These are phyloP conservation scores for crab-eating macaque (Macaca fascicularis) DNA, from an alignment of 2,113 vertebrate genomes.

Conservation along the genomic window DNA sequence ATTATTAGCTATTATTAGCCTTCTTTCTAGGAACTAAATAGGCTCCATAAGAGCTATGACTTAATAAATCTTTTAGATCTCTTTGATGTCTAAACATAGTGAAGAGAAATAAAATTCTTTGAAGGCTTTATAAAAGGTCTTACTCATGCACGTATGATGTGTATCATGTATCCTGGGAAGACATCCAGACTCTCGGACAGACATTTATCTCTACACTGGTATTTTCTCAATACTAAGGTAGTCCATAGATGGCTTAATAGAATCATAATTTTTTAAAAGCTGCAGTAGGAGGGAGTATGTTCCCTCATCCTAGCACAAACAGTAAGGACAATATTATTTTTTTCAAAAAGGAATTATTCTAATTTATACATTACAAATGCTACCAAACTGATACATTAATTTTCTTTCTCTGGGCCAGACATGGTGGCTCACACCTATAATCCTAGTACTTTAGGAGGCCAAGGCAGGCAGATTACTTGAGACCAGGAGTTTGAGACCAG, in stretches of 20 bases:
- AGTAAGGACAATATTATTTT: neutral
- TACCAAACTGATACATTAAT: neutral
- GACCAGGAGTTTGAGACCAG: too few species aligned
- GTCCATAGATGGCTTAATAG: neutral
- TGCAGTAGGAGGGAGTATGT: neutral
- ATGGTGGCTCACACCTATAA: too few species aligned
- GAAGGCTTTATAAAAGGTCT: neutral
- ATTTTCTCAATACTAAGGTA: neutral
- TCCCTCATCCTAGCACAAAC: neutral
- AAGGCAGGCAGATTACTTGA: too few species aligned
- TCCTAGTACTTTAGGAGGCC: too few species aligned
- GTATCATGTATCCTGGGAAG: fast-evolving
- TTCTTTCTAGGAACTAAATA: neutral
- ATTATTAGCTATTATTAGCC: neutral
- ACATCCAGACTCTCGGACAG: neutral
- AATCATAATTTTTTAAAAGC: neutral
- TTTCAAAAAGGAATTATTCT: neutral
- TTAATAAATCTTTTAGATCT: neutral
- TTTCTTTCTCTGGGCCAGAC: neutral
- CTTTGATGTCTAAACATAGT: neutral
- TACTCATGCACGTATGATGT: neutral
- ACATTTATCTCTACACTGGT: neutral
- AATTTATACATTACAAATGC: neutral
- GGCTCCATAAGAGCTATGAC: neutral
- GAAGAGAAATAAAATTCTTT: neutral